phyloP scores from a whole-genome alignment of 2,888 invertebrate species.

The Pyralis farinalis region DNA sequence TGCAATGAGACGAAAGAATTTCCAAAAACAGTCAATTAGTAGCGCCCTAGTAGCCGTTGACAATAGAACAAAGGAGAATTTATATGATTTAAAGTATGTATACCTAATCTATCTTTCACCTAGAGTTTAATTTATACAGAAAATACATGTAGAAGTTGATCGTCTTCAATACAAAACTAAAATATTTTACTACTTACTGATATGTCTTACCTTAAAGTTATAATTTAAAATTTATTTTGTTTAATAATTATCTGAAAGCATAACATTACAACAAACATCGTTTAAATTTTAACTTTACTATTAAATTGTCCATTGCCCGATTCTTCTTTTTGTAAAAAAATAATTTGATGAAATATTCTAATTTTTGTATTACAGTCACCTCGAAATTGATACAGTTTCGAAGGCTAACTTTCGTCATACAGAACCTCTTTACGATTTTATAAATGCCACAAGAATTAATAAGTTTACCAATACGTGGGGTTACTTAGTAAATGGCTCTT shows the following conservation, averaged over 20 bases:
- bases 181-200: too few species aligned
- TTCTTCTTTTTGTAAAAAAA: neutral
- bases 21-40: neutral
- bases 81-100: slow-evolving; percentile 33
- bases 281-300: neutral
- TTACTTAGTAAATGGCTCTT: slow-evolving; percentile 45
- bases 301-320: neutral
- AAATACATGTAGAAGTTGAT: too few species aligned
- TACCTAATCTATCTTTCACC: too few species aligned
- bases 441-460: slow-evolving; percentile 40
- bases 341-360: slow-evolving; percentile 22
- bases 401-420: slow-evolving; percentile 34
- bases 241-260: too few species aligned
- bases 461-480: slow-evolving; percentile 51
- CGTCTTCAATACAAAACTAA: too few species aligned
- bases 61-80: slow-evolving; percentile 11
- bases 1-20: slow-evolving; percentile 1
- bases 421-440: slow-evolving; percentile 38
- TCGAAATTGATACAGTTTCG: slow-evolving; percentile 33
- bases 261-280: too few species aligned
- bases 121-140: too few species aligned
- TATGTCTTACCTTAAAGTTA: too few species aligned
- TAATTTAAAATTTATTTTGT: too few species aligned
- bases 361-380: neutral
- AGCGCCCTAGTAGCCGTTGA: neutral